phyloP scores from a whole-genome alignment of 2,888 invertebrate genomes.

The Torymus auratus region DNA sequence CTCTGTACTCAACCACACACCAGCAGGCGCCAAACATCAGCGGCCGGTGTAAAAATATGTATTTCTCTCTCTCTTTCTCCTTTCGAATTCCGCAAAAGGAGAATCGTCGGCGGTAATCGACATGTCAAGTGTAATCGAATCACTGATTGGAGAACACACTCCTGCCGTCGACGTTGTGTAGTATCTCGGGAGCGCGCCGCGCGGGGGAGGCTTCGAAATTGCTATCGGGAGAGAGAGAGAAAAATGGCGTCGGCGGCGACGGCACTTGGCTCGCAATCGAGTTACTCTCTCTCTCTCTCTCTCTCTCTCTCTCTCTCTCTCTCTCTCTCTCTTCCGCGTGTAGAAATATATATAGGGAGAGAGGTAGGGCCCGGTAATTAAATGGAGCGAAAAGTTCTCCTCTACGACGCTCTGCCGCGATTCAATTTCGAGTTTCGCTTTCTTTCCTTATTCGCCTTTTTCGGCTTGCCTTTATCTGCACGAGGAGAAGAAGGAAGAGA shows the following conservation, averaged over 20 bases:
- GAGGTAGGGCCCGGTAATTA: constrained; percentile 37
- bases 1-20: too few species aligned
- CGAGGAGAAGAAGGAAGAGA: too few species aligned
- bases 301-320: neutral
- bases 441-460: too few species aligned
- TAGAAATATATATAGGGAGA: neutral
- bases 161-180: constrained; percentile 57
- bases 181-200: constrained; percentile 54
- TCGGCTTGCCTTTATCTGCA: too few species aligned
- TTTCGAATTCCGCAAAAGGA: neutral
- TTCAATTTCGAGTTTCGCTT: too few species aligned
- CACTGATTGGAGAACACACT: constrained; percentile 46
- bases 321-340: neutral
- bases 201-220: constrained; percentile 56
- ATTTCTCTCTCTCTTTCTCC: neutral
- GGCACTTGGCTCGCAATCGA: constrained; percentile 9
- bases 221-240: constrained; percentile 29
- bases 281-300: neutral
- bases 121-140: constrained; percentile 54
- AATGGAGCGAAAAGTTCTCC: constrained; percentile 42
- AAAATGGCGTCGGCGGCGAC: too few species aligned
- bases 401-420: too few species aligned
- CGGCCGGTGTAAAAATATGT: neutral
- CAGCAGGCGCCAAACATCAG: too few species aligned
- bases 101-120: constrained; percentile 41